Percentiles rank a stretch among this genome's conserved stretches.
Evolutionary conservation across 2,113 vertebrate species (phyloP).

Genomic region (Anhinga rufa): DNA sequence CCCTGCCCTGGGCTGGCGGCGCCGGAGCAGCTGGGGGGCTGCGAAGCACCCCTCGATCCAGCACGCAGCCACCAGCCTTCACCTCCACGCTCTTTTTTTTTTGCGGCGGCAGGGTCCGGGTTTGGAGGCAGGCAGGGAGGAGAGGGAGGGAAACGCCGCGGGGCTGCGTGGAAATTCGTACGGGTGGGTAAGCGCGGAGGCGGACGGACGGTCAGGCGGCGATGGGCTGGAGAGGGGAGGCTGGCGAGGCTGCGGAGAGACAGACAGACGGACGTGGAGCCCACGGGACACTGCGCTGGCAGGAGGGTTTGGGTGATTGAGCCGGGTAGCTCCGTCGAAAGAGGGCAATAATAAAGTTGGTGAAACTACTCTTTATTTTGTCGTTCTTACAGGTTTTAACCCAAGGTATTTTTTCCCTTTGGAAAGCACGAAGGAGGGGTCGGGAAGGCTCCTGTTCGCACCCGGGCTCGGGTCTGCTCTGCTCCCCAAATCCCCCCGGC

Average conservation of each 20-base stretch:
- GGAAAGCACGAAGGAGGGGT: rapidly evolving
- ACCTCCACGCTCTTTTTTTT: too few relatives aligned
- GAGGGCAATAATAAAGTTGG: background rate
- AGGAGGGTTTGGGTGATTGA: background rate
- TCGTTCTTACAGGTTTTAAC: background rate
- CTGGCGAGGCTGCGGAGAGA: background rate
- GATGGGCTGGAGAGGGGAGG: background rate
- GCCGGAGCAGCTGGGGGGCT: background rate
- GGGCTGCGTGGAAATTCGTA: rapidly evolving
- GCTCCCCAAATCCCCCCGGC: background rate
- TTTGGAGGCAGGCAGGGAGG: background rate
- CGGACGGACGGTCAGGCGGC: background rate
- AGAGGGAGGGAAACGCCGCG: background rate
- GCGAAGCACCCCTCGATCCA: background rate
- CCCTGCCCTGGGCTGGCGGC: background rate
- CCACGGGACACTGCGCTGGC: rapidly evolving
- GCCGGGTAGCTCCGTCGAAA: background rate
- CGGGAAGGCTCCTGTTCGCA: too few relatives aligned
- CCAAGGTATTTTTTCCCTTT: background rate
- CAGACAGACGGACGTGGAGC: background rate
- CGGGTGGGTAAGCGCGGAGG: rapidly evolving
- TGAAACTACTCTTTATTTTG: background rate
- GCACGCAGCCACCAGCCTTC: background rate
- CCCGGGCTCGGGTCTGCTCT: background rate
- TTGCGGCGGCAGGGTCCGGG: background rate